Evolutionary conservation across 1,140 invertebrate genomes (phyloP), one percentile per base, ranked within the genome.

Genomic region (Pararge aegeria): DNA sequence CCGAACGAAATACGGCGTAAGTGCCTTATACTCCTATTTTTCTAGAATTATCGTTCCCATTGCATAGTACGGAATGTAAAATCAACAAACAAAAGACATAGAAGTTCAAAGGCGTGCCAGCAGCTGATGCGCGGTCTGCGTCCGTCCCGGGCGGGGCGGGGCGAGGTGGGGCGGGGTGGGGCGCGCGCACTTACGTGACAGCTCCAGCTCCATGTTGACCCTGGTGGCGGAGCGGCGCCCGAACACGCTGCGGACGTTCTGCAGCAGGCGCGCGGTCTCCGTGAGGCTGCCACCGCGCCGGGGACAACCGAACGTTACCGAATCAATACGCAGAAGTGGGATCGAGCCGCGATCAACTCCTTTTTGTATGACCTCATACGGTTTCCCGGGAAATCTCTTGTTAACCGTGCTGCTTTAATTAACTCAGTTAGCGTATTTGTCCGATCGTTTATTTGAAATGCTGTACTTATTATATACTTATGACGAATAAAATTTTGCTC

Each of bases 181-280:
- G 24, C 62, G 46, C 50, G 38, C 40, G 51, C 92, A 97, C 96
- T 97, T 94, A 97, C 96, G 96, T 83, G 95, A 95, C 87, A 97
- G 91, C 91, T 97, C 96, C 83, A 97, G 93, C 89, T 97, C 97
- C 87, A 94, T 92, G 92, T 93, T 93, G 87, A 94, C 93, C 90
- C 94, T 93, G 72, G 95, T 93, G 78, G 96, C 94, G 73, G 95
- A 94, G 81, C 94, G 93, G 79, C 95, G 93, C 78, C 93, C 93
- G 93, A 98, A 98, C 83, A 97, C 96, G 92, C 94, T 97, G 91
- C 94, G 94, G 63, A 97, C 95, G 91, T 96, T 97, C 92, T 96
- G 95, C 90, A 99, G 94, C 79, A 99, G 93, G 74, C 97, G 93
- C 75, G 97, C 97, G 70, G 97, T 98, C 94, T 99, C 97, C 90